Conservation (phyloP, 2,797 vertebrate species). For the Gymnothorax reevesii region DNA sequence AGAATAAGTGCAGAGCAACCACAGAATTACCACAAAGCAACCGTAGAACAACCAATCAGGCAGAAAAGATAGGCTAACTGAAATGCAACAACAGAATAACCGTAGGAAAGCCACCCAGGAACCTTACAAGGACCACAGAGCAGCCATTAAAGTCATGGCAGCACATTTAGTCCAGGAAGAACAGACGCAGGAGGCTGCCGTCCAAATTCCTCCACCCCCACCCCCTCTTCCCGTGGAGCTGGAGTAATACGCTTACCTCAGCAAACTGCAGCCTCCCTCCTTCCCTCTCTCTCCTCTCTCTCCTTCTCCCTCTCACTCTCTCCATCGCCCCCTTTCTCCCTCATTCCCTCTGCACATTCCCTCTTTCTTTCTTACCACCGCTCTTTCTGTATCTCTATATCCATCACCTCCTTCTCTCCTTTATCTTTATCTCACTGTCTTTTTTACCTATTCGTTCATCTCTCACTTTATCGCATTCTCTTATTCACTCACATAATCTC, state of each 20-base stretch:
- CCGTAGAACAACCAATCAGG: neutral
- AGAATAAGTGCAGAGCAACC: too few relatives aligned
- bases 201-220: constrained; percentile 14
- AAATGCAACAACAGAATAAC: too few relatives aligned
- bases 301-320: constrained; percentile 13
- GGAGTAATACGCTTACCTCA: constrained; percentile 46
- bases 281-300: constrained; percentile 7
- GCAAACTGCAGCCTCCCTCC: constrained; percentile 41
- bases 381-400: neutral
- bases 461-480: neutral
- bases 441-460: neutral
- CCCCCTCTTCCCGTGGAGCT: constrained; percentile 11
- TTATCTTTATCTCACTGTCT: neutral
- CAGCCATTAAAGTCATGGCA: neutral
- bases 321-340: neutral
- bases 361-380: neutral
- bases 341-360: constrained; percentile 2
- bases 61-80: too few relatives aligned
- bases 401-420: neutral
- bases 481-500: neutral
- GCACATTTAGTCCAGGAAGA: neutral
- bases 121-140: constrained; percentile 36
- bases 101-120: neutral
- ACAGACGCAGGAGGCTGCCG: neutral
- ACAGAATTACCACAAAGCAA: neutral